Evolutionary conservation across 2,888 invertebrate genomes (phyloP).

Genomic region (Harpalus rufipes): DNA sequence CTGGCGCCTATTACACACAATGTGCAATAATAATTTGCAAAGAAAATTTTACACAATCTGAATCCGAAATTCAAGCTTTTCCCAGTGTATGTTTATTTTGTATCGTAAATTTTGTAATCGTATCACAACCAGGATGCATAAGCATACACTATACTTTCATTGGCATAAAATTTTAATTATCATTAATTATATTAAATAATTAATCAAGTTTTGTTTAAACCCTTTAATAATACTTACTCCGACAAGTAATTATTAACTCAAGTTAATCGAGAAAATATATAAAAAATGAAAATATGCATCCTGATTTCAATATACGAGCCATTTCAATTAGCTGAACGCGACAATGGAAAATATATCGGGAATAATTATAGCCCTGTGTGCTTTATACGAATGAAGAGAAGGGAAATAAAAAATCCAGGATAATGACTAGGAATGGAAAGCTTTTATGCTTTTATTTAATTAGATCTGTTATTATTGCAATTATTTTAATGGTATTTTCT

Average conservation of each 20-base stretch:
- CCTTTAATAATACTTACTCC: background rate
- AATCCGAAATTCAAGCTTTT: background rate
- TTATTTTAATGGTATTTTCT: background rate
- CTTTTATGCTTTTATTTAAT: slow-evolving; percentile 45
- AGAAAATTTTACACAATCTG: background rate
- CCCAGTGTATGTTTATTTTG: background rate
- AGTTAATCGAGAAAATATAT: background rate
- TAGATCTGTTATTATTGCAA: background rate
- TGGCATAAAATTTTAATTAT: background rate
- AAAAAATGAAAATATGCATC: background rate
- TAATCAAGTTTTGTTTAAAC: background rate
- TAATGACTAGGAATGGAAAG: slow-evolving; percentile 16
- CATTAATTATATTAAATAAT: background rate
- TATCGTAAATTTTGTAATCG: slow-evolving; percentile 10
- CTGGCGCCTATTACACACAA: background rate
- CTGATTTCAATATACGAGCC: slow-evolving; percentile 22
- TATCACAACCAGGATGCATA: background rate
- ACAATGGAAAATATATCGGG: slow-evolving; percentile 44
- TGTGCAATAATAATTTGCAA: background rate
- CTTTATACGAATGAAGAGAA: slow-evolving; percentile 28
- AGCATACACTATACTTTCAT: background rate
- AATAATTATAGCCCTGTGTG: slow-evolving; percentile 36
- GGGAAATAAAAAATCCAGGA: slow-evolving; percentile 27
- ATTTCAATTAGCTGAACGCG: slow-evolving; percentile 33
- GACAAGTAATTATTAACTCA: background rate